Percentiles rank a stretch among this genome's conserved stretches.
Evolutionary conservation across 1,140 invertebrate genomes (phyloP).

Genomic region (Drosophila virilis): DNA sequence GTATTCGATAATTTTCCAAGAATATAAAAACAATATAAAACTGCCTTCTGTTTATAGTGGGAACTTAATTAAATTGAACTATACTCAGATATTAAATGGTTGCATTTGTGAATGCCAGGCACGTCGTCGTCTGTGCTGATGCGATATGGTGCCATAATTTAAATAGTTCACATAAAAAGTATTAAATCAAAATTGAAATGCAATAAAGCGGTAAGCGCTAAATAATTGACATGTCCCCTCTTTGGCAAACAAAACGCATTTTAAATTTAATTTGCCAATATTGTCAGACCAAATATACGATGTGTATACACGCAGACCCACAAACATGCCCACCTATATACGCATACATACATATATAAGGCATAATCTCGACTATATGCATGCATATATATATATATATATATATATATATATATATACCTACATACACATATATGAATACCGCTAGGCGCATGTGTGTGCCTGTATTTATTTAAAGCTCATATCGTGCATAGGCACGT

Average conservation of each 20-base stretch:
- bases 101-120: constrained; percentile 26
- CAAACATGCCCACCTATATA: not conserved
- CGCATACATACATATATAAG: not conserved
- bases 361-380: constrained; percentile 22
- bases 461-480: constrained; percentile 43
- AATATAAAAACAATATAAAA: no score
- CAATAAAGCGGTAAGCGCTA: constrained; percentile 70
- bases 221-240: constrained; percentile 73
- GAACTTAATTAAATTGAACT: constrained; percentile 5
- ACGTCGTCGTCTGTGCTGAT: constrained; percentile 37
- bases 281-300: constrained; percentile 38
- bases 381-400: constrained; percentile 4
- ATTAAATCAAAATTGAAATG: constrained; percentile 66
- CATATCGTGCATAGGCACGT: constrained; percentile 62
- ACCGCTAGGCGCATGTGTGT: constrained; percentile 1
- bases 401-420: not conserved
- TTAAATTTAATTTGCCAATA: constrained; percentile 64
- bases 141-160: constrained; percentile 39
- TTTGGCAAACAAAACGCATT: constrained; percentile 68
- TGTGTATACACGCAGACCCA: constrained; percentile 10
- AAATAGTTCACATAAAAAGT: constrained; percentile 45
- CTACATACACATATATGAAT: not conserved
- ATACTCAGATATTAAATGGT: not conserved
- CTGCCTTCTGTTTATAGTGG: not conserved
- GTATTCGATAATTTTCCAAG: no score